Evolutionary conservation across 1,140 invertebrate genomes (phyloP).

Genomic region (Hylyphantes graminicola): DNA sequence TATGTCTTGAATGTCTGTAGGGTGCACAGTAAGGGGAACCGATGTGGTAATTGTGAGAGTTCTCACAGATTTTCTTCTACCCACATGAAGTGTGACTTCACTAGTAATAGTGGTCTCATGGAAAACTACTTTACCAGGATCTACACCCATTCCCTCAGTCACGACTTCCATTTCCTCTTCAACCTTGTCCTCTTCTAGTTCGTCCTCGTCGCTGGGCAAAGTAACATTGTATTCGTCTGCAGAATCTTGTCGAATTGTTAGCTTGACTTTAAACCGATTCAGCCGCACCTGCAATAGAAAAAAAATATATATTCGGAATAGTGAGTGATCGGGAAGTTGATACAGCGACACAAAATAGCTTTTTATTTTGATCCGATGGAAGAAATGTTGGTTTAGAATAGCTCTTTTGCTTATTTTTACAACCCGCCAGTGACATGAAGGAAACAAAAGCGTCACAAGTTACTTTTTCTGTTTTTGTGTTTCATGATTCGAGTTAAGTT

Average conservation of each 20-base stretch:
- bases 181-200: slow-evolving; percentile 39
- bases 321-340: not conserved
- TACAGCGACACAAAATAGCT: slow-evolving; percentile 64
- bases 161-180: slow-evolving; percentile 55
- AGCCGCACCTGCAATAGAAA: slow-evolving; percentile 60
- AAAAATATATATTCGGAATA: not conserved
- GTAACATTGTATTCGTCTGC: slow-evolving; percentile 37
- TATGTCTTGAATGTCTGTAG: slow-evolving; percentile 72
- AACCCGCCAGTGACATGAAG: too few species aligned
- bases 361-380: slow-evolving; percentile 68
- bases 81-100: slow-evolving; percentile 63
- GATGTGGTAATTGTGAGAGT: slow-evolving; percentile 72
- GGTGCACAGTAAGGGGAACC: slow-evolving; percentile 86
- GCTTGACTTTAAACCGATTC: slow-evolving; percentile 64
- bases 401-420: too few species aligned
- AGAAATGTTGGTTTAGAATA: too few species aligned
- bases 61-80: slow-evolving; percentile 61
- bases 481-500: too few species aligned
- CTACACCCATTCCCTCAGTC: slow-evolving; percentile 47
- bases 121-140: slow-evolving; percentile 62
- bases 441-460: too few species aligned
- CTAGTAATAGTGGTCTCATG: slow-evolving; percentile 63
- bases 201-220: slow-evolving; percentile 46
- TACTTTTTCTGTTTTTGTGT: too few species aligned
- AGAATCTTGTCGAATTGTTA: slow-evolving; percentile 45